Evolutionary conservation across 2,113 vertebrate species (phyloP).

Genomic region (Thalassarche chlororhynchos): DNA sequence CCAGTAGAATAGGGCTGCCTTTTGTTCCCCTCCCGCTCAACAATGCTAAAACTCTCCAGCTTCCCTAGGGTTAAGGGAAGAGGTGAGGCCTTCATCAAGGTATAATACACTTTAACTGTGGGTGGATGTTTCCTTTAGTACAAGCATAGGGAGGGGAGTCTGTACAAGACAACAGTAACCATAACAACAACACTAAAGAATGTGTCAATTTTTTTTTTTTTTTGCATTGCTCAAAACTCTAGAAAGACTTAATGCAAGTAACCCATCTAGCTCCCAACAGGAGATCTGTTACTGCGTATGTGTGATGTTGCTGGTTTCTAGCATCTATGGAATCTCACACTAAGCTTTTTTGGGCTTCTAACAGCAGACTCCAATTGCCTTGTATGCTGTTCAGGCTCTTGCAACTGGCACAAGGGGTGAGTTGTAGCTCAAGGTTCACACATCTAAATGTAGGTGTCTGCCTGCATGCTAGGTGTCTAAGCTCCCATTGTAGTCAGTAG

Average conservation of each 20-base stretch:
- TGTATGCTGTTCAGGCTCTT: neutral
- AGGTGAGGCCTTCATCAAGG: neutral
- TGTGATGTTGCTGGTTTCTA: neutral
- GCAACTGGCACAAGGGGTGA: neutral
- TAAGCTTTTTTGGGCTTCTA: neutral
- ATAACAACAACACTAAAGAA: neutral
- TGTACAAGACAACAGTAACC: neutral
- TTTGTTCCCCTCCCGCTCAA: neutral
- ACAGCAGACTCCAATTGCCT: neutral
- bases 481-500: neutral
- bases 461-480: neutral
- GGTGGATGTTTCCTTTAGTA: constrained; percentile 47
- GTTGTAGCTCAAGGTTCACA: neutral
- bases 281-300: neutral
- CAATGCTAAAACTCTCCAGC: neutral
- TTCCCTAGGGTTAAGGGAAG: constrained; percentile 38
- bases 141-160: neutral
- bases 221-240: neutral
- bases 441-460: neutral
- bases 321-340: neutral
- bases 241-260: neutral
- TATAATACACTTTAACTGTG: neutral
- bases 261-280: neutral
- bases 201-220: neutral
- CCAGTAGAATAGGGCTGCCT: neutral